phyloP scores from a whole-genome alignment of 2,888 invertebrate genomes.

The Amphiduros pacificus region DNA sequence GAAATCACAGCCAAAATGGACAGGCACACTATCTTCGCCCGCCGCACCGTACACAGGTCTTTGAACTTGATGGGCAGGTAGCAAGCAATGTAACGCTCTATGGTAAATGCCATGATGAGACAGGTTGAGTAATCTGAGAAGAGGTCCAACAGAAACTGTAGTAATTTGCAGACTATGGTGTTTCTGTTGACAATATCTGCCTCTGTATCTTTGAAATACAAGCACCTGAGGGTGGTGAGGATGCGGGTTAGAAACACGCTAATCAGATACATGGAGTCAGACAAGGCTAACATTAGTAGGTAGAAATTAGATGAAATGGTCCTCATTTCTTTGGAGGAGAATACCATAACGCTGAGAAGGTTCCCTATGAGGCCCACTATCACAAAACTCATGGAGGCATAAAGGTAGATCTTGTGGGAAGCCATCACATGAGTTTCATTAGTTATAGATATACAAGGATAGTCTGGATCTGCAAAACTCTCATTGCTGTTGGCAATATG shows the following conservation, averaged over 20 bases:
- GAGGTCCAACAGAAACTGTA: constrained; percentile 31
- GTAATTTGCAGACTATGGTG: constrained; percentile 22
- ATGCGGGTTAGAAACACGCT: constrained; percentile 28
- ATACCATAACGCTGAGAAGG: constrained; percentile 29
- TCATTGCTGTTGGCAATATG: no score
- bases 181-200: constrained; percentile 26
- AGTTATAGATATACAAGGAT: neutral
- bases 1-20: constrained; percentile 20
- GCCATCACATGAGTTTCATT: neutral
- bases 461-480: neutral
- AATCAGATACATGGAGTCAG: constrained; percentile 33
- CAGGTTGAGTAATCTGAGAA: constrained; percentile 34
- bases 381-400: constrained; percentile 20
- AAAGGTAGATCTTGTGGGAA: constrained; percentile 14
- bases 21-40: constrained; percentile 24
- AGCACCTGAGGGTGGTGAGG: constrained; percentile 28
- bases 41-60: constrained; percentile 30
- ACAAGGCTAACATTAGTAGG: constrained; percentile 31
- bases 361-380: constrained; percentile 32
- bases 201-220: constrained; percentile 23
- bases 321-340: constrained; percentile 31
- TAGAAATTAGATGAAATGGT: constrained; percentile 33
- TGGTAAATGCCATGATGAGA: constrained; percentile 34
- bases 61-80: constrained; percentile 33
- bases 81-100: constrained; percentile 33